Base-by-base conservation (phyloP, 2,888 invertebrate genomes). In the Volucella inanis region DNA sequence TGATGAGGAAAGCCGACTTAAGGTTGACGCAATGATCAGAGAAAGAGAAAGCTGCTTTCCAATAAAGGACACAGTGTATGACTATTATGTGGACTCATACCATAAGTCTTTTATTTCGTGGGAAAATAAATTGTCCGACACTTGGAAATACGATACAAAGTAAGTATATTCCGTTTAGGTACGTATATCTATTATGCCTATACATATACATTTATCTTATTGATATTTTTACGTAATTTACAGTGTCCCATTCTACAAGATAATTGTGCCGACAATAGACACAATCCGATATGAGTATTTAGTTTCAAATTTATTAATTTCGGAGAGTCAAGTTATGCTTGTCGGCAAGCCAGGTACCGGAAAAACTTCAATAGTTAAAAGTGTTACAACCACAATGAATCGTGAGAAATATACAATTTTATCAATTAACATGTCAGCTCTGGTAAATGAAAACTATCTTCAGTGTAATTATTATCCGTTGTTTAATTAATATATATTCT, bases 331-430 rank as follows among this genome's bases (percentile, higher is more conserved):
- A 0, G 95, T 96, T 4, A 92, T 98, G 88, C 91, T 98, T 49
- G 95, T 96, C 0, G 98, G 98, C 0, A 95, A 96, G 41, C 96
- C 97, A 0, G 98, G 98, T n/a, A 97, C 97, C 0, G 96, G 96
- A 11, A 96, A 98, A 93, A 97, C 97, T 0, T 97, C 95, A 11
- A 95, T 96, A 12, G 95, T 96, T 0, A 94, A 95, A 84, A 94
- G 94, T 81, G 95, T 96, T 0, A 91, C 95, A 31, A 91, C 92
- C 31, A 90, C 92, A 10, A 91, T 95, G 43, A 93, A 95, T 89
- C 89, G 92, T 10, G 92, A 91, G 4, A 93, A 92, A 74, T 95
- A 94, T 92, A 94, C 94, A 55, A 92, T 95, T 3, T 94, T 97
- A 59, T 94, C 95, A 38, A 94, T 98, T 80, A 97, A 97, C 91